phyloP scores from a whole-genome alignment of 2,113 vertebrate genomes.

The Sebastes fasciatus region DNA sequence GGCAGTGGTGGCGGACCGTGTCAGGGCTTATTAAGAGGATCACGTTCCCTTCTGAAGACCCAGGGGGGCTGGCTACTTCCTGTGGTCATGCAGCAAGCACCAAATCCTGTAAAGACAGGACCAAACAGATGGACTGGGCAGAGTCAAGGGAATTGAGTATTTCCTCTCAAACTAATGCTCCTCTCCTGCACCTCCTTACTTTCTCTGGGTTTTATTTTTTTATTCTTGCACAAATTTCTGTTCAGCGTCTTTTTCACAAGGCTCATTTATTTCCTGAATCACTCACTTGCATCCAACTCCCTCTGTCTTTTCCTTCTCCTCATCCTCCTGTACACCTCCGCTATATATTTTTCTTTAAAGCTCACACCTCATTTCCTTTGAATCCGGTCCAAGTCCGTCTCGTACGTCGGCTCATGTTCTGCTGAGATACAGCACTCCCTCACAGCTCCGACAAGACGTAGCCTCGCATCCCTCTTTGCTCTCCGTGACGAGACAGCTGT shows the following conservation, averaged over 20 bases:
- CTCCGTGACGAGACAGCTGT: slow-evolving; percentile 46
- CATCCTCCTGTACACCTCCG: slow-evolving; percentile 22
- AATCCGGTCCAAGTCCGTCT: slow-evolving; percentile 57
- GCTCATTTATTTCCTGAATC: slow-evolving; percentile 39
- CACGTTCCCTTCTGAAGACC: slow-evolving; percentile 62
- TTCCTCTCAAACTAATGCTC: slow-evolving; percentile 47
- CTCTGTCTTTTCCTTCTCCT: slow-evolving; percentile 25
- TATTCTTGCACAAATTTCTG: slow-evolving; percentile 15
- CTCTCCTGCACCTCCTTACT: slow-evolving; percentile 1
- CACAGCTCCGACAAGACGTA: slow-evolving; percentile 29
- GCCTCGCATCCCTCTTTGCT: slow-evolving; percentile 20
- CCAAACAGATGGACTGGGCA: slow-evolving; percentile 72
- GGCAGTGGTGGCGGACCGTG: slow-evolving; percentile 7
- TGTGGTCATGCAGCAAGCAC: slow-evolving; percentile 54
- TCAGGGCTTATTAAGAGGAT: slow-evolving; percentile 65
- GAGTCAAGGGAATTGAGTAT: slow-evolving; percentile 48
- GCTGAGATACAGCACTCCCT: slow-evolving; percentile 39
- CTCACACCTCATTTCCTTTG: slow-evolving; percentile 68
- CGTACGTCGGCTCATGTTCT: not conserved
- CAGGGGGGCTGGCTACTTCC: slow-evolving; percentile 68
- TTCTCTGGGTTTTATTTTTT: slow-evolving; percentile 6
- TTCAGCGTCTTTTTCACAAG: not conserved
- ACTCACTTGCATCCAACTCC: slow-evolving; percentile 21
- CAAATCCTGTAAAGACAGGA: slow-evolving; percentile 58
- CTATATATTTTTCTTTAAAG: slow-evolving; percentile 50